A percentile compares a stretch with the other conserved stretches of the same genome.
phyloP scores from a whole-genome alignment of 2,888 invertebrate species.

The Drosophila suboccidentalis region DNA sequence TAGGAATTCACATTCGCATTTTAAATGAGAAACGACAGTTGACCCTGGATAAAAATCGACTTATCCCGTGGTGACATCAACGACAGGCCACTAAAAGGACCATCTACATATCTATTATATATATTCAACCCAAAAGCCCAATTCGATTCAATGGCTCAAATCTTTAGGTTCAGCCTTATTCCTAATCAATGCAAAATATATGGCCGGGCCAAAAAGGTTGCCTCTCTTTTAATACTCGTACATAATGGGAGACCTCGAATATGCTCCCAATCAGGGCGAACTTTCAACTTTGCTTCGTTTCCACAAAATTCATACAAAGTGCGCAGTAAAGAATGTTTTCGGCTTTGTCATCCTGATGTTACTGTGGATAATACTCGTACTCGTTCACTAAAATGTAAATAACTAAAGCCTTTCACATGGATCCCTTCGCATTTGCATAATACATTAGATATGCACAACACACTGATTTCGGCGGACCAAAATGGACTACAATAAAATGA shows the following conservation, averaged over 20 bases:
- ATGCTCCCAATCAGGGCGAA: slow-evolving; percentile 40
- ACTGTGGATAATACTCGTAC: slow-evolving; percentile 14
- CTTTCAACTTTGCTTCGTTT: slow-evolving; percentile 40
- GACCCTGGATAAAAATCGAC: slow-evolving; percentile 17
- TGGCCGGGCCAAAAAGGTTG: slow-evolving; percentile 49
- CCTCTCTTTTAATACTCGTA: slow-evolving; percentile 19
- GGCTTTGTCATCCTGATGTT: slow-evolving; percentile 58
- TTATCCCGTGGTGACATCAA: slow-evolving; percentile 52
- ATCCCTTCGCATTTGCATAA: slow-evolving; percentile 71
- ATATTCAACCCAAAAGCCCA: slow-evolving; percentile 41
- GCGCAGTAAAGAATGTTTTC: slow-evolving; percentile 29
- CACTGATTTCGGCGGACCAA: slow-evolving; percentile 59
- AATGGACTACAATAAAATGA: slow-evolving; percentile 69
- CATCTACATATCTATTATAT: slow-evolving; percentile 4
- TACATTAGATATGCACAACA: slow-evolving; percentile 76
- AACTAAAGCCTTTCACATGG: slow-evolving; percentile 70
- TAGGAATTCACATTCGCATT: slow-evolving; percentile 31
- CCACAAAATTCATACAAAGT: slow-evolving; percentile 16
- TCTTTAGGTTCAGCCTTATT: slow-evolving; percentile 39
- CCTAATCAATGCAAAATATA: slow-evolving; percentile 56
- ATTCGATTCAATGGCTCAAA: slow-evolving; percentile 46
- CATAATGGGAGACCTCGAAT: slow-evolving; percentile 28
- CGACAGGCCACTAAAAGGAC: slow-evolving; percentile 51
- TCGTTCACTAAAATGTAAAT: slow-evolving; percentile 48
- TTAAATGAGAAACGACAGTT: slow-evolving; percentile 35